A percentile compares a stretch with the other conserved stretches of the same genome.
Evolutionary conservation across 2,797 vertebrate species (phyloP).

Genomic region (Myiotriccus ornatus): DNA sequence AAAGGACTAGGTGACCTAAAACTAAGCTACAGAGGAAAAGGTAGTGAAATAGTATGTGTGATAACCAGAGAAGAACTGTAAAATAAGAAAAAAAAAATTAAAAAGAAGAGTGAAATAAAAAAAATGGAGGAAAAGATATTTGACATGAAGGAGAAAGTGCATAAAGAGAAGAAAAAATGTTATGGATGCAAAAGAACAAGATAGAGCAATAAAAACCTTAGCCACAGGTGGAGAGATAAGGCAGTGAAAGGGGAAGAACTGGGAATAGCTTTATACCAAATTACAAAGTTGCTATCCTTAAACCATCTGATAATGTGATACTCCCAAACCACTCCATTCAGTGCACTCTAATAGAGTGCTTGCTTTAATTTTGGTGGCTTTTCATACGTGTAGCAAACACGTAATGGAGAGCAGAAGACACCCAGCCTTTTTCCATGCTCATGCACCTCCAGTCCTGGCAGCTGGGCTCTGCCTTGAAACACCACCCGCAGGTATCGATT

Average conservation of each 20-base stretch:
- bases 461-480: not conserved
- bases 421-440: not conserved
- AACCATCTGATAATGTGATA: not conserved
- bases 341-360: not conserved
- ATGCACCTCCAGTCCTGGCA: not conserved
- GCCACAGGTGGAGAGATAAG: not conserved
- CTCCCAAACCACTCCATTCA: not conserved
- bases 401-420: not conserved
- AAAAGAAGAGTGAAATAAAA: not conserved
- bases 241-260: not conserved
- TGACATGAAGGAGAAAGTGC: not conserved
- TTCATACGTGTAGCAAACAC: not conserved
- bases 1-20: not conserved
- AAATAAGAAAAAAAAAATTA: not conserved
- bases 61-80: not conserved
- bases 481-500: not conserved
- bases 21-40: not conserved
- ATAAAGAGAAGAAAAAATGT: not conserved
- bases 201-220: not conserved
- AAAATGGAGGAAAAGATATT: not conserved
- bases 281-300: not conserved
- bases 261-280: not conserved
- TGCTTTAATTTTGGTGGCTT: not conserved
- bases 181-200: not conserved
- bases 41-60: not conserved